Evolutionary conservation across 2,797 vertebrate genomes (phyloP), one percentile per base, ranked within the genome.

Genomic region (Leptodactylus fallax): DNA sequence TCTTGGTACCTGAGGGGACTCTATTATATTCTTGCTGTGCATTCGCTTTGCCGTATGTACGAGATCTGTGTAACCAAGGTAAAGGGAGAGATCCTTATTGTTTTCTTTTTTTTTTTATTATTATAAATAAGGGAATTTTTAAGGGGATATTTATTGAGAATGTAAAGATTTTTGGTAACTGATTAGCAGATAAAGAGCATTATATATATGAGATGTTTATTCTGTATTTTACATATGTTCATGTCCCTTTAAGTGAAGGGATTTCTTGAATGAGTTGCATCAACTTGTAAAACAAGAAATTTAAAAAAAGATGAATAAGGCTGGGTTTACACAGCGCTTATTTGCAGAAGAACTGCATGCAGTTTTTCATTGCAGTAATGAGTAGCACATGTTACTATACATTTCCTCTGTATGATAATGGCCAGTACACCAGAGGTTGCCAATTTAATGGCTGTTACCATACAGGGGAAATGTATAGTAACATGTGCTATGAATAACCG

Each of bases 1-100:
- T 93, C 91, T 95, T 94, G 93, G 93, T n/a, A n/a, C n/a, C n/a
- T n/a, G n/a, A n/a, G 95, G 92, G 93, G 55, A 94, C 9, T 71
- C 25, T 72, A 19, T 13, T 55, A 3, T 47, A 3, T 25, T 65
- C 6, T 27, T 23, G 6, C 14, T 6, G 36, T 27, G 12, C 23
- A 19, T 27, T n/a, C 2, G 16, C 21, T 49, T 23, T 1, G 12
- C 45, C 36, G 13, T 3, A 61, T 51, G 23, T 19, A 51, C 14
- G 45, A 7, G 45, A 63, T 49, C n/a, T 45, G 25, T 1, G n/a
- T 45, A 45, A 19, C 69, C 51, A 13, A 8, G 19, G 55, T 25
- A 61, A 71, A 69, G 14, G 36, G 49, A 27, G 45, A 2, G 47
- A 7, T 74, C 71, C 36, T 19, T 71, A 19, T 11, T 49, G 7